Base-by-base conservation (phyloP, 2,113 vertebrate species). In the Notechis scutatus region DNA sequence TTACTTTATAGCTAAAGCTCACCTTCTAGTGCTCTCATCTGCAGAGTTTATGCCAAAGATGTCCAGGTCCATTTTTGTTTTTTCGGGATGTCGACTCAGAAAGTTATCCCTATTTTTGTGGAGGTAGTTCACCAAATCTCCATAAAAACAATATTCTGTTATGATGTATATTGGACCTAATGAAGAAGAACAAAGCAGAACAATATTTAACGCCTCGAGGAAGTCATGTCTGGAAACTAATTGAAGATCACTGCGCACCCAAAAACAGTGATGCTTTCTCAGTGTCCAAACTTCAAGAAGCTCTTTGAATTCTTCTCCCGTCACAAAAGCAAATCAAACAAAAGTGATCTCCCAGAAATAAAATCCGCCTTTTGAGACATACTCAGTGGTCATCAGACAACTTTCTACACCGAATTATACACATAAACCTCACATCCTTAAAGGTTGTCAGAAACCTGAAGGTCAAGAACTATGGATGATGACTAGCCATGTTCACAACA, bases 101-200 rank as follows among this genome's bases (percentile, higher is more conserved):
- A 99, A 99, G 94, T 97, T 99, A 90, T 99, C 99, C 91, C 99
- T 97, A 88, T 99, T 99, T 97, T 99, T 99, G 96, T 99, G 99
- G 94, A 99, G 96, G 95, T 99, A 99, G 97, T 99, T 99, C 95
- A 99, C 99, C 97, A 99, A 96, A 96, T 99, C 99, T 3, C 99
- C 99, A 56, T 99, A 98, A 97, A 99, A 99, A 94, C 99, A 99
- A 95, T 99, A 99, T 96, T 99, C 99, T 0, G 99, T 99, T 96
- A 99, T 99, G 93, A 99, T 99, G 95, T 99, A 99, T 97, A 99
- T 99, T 56, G 99, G 99, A 81, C 99, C 99, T 99, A 96, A 39
- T 89, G 91, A 47, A 3, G 50, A 15, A 1, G 42, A 20, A 96
- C 95, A 92, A 93, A 91, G 29, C n/a, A 95, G 94, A 93, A 42